These are phyloP conservation scores for Volucella bombylans DNA, from an alignment of 2,888 invertebrate species.

Conservation along the genomic window DNA sequence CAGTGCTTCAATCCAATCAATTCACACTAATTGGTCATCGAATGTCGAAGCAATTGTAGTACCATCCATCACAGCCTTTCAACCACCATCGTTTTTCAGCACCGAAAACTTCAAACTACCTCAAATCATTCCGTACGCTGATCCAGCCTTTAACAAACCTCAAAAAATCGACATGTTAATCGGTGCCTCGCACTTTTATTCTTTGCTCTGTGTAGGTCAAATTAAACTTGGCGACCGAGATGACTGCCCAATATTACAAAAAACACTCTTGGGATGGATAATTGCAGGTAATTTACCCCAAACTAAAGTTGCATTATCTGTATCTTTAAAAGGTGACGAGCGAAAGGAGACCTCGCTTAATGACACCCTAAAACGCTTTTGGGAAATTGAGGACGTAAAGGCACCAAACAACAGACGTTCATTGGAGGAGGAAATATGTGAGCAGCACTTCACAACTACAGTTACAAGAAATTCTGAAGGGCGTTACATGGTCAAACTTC, in stretches of 20 bases:
- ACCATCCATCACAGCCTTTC: background rate
- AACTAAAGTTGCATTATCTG: background rate
- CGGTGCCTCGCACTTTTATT: background rate
- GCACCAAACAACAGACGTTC: background rate
- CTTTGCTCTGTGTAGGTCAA: background rate
- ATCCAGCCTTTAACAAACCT: background rate
- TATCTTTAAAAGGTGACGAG: background rate
- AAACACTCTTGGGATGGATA: background rate
- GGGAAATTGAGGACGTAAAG: background rate
- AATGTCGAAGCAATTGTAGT: background rate
- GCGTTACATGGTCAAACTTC: background rate
- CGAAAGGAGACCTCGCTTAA: too few species aligned
- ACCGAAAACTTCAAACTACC: background rate
- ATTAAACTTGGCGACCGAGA: background rate
- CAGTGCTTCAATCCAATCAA: too few species aligned
- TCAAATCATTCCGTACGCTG: too few species aligned
- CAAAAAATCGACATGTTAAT: background rate
- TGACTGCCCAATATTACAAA: background rate
- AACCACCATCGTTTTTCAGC: background rate
- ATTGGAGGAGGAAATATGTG: background rate
- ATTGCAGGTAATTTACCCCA: conserved; percentile 2
- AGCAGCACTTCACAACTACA: background rate
- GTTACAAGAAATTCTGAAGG: background rate
- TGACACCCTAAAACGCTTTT: background rate
- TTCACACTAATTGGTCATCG: too few species aligned